Conservation (phyloP, 2,797 vertebrate species). For the Enteromius viviparus region DNA sequence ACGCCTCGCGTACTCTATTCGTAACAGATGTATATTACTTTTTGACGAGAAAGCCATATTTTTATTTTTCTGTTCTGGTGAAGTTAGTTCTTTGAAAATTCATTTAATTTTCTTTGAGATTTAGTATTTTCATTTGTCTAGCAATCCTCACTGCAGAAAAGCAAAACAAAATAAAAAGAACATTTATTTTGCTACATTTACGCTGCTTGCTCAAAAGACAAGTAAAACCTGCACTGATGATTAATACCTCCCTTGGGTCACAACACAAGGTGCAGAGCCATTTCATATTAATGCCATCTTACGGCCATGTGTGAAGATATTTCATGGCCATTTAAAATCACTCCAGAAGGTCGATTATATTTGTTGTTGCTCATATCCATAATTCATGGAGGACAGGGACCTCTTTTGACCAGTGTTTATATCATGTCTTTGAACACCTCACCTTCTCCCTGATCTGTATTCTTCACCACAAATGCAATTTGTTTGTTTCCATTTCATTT, state of each 20-base stretch:
- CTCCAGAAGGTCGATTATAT: constrained; percentile 33
- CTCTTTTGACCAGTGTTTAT: constrained; percentile 50
- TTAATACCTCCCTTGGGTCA: constrained; percentile 20
- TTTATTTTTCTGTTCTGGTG: background rate
- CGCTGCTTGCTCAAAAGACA: background rate
- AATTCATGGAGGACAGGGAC: constrained; percentile 55
- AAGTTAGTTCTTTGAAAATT: background rate
- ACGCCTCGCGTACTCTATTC: too few relatives aligned
- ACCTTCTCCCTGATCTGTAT: constrained; percentile 59
- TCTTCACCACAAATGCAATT: constrained; percentile 59
- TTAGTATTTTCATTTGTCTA: constrained; percentile 23
- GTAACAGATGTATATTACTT: background rate
- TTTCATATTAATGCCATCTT: constrained; percentile 30
- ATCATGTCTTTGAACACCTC: constrained; percentile 35
- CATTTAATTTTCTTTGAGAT: background rate
- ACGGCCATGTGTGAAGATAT: constrained; percentile 13
- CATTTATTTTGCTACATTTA: background rate
- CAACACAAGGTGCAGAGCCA: constrained; percentile 11
- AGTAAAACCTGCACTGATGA: background rate
- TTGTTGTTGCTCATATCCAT: constrained; percentile 35
- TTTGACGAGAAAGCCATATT: background rate
- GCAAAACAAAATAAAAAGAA: background rate
- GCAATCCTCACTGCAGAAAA: background rate
- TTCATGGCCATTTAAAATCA: constrained; percentile 36
- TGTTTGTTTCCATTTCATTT: constrained; percentile 69